Base-by-base conservation (phyloP, 64 coral and sea anemone genomes). In the Actinia equina region DNA sequence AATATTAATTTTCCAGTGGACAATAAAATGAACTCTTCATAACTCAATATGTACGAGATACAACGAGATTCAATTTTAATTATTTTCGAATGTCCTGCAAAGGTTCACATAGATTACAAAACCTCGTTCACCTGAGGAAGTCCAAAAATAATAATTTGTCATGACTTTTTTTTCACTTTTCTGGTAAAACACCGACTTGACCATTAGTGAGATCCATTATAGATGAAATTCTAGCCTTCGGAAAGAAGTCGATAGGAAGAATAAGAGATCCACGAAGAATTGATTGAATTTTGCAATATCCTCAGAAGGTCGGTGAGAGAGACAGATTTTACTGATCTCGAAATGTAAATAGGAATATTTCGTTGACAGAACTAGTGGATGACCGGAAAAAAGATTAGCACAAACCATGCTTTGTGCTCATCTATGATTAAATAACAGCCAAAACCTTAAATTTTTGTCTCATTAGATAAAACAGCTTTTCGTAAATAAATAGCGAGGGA, bases 1-100 rank as follows among this genome's bases (percentile, higher is more conserved):
- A 74, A 14, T 74, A 74, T 74, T 74, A 26, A 74, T 74, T 74
- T 74, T 74, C 27, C 69, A 74, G 69, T 30, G 27, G 69, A 26
- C 26, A 30, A 74, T 74, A 30, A 41, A 74, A 74, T 30, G 10
- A 41, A 30, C 25, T 26, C n/a, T 74, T 42, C 1, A 74, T 74
- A 16, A 74, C 41, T 74, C 69, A 41, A 74, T 30, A 74, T 74
- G 69, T 41, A 74, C 10, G 14, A 30, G 23, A 74, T 74, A 42
- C 11, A 41, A 41, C n/a, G 2, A 27, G 13, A 30, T 30, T 74
- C 69, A 74, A 3, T 9, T 74, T 30, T 30, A 74, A 74, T 74
- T 74, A 74, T 74, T 74, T 74, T 41, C 26, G 27, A 74, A 74
- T 41, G 69, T 74, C 69, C n/a, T 41, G 26, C 69, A 74, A 27